Percentiles rank a stretch among this genome's conserved stretches.
These are phyloP conservation scores for Tetranychus piercei DNA, from an alignment of 2,888 invertebrate genomes.

Conservation along the genomic window DNA sequence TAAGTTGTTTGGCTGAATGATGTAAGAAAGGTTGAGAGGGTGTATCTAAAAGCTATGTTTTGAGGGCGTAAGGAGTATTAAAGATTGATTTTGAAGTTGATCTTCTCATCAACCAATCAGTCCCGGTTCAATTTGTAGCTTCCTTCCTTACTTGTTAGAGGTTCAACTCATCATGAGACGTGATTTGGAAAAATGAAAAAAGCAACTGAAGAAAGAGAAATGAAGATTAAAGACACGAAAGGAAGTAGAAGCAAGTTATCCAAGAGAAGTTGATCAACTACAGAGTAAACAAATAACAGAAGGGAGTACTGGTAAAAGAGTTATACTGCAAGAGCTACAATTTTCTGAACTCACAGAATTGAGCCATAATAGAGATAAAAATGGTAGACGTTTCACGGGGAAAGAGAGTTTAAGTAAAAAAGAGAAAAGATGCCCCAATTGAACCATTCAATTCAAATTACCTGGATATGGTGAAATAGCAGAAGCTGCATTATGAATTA, in stretches of 20 bases:
- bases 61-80: neutral
- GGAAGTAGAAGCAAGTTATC: neutral
- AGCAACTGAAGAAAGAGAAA: neutral
- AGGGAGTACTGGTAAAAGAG: neutral
- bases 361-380: neutral
- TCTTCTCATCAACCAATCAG: neutral
- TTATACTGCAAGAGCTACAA: neutral
- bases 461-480: constrained; percentile 4
- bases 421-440: neutral
- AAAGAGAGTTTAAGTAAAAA: neutral
- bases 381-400: neutral
- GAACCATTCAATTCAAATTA: constrained; percentile 6
- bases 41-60: neutral
- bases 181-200: neutral
- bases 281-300: neutral
- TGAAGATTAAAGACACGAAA: constrained; percentile 1
- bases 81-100: neutral
- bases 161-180: neutral
- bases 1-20: neutral
- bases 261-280: neutral
- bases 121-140: neutral
- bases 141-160: neutral
- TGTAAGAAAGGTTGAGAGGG: neutral
- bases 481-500: neutral
- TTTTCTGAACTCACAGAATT: neutral